Evolutionary conservation across 1,140 invertebrate species (phyloP).

Genomic region (Lepidurus couesii): DNA sequence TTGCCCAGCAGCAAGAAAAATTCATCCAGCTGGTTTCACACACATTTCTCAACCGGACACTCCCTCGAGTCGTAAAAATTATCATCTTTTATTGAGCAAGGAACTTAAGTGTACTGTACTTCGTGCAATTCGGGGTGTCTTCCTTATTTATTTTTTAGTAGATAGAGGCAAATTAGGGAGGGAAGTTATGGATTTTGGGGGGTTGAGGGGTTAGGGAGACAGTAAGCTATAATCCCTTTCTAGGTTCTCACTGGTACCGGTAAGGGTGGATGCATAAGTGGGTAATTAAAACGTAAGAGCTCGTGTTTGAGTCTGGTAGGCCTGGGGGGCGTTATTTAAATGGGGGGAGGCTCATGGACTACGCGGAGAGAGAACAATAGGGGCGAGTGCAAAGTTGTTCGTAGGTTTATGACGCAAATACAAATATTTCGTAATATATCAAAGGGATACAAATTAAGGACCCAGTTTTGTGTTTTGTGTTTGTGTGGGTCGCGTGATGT

Average conservation of each 20-base stretch:
- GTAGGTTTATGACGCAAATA: no score
- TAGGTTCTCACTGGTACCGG: no score
- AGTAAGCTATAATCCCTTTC: neutral
- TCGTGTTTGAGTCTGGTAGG: neutral
- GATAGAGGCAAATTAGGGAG: no score
- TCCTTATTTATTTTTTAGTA: no score
- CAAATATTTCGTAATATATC: no score
- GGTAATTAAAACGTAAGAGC: constrained; percentile 13
- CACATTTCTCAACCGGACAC: neutral
- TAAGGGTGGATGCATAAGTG: neutral
- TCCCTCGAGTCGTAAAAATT: neutral
- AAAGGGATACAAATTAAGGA: no score
- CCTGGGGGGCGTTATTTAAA: neutral
- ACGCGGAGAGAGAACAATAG: neutral
- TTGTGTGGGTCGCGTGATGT: no score
- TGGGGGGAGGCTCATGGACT: neutral
- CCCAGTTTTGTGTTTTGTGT: no score
- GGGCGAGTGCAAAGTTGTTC: neutral
- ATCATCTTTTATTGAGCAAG: no score
- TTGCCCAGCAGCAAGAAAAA: neutral
- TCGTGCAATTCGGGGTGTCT: no score
- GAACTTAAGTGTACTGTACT: no score
- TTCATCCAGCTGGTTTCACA: neutral
- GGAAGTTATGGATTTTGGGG: neutral
- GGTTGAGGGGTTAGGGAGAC: neutral